Conservation (phyloP, 2,888 invertebrate genomes). For the Dynastes maya region DNA sequence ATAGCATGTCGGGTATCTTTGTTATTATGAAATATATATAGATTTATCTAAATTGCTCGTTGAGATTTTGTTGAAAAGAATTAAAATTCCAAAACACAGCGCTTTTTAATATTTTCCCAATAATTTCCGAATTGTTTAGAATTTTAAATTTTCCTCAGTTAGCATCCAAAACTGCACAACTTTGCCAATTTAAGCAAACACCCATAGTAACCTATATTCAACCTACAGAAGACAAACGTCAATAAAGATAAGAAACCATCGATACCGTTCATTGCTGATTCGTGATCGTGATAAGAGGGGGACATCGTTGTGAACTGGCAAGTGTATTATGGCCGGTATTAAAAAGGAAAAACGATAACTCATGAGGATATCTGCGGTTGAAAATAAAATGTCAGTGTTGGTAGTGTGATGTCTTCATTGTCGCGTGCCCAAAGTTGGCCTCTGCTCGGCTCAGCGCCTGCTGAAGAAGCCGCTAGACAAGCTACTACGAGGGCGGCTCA, state of each 20-base stretch:
- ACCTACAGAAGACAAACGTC: background rate
- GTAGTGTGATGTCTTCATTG: conserved; percentile 67
- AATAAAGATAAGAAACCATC: conserved; percentile 6
- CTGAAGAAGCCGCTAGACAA: conserved; percentile 71
- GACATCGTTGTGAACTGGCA: background rate
- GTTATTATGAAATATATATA: too few relatives aligned
- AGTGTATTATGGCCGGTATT: background rate
- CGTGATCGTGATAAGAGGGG: background rate
- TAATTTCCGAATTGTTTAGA: too few relatives aligned
- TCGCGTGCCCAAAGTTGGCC: conserved; percentile 74
- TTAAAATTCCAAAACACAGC: too few relatives aligned
- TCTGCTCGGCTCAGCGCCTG: conserved; percentile 70
- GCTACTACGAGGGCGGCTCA: conserved; percentile 66
- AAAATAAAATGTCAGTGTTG: conserved; percentile 44
- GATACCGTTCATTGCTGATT: conserved; percentile 3
- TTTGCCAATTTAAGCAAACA: too few relatives aligned
- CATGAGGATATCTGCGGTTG: conserved; percentile 25
- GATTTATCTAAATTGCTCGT: too few relatives aligned
- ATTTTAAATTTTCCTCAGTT: too few relatives aligned
- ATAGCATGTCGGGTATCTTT: too few relatives aligned
- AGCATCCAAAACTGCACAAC: too few relatives aligned
- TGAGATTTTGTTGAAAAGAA: too few relatives aligned
- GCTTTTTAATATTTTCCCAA: too few relatives aligned
- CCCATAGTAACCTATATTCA: too few relatives aligned
- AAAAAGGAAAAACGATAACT: background rate